These are phyloP conservation scores for Sepioteuthis lessoniana DNA, from an alignment of 2,888 invertebrate genomes.

Conservation along the genomic window DNA sequence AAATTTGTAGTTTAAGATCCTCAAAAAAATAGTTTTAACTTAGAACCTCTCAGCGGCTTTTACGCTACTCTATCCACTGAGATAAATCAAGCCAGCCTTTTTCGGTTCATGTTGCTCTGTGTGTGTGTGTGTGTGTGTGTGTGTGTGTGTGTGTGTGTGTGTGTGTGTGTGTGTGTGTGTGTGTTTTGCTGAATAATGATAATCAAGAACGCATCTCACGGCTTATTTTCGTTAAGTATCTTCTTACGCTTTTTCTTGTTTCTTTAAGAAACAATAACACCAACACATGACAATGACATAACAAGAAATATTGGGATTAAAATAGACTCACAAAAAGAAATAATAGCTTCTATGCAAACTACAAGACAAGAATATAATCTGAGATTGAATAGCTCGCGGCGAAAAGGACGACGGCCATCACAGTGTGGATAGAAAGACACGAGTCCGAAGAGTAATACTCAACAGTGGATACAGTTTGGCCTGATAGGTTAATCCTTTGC, in stretches of 20 bases:
- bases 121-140: background rate
- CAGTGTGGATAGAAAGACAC: background rate
- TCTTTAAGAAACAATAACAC: background rate
- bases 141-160: background rate
- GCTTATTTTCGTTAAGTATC: background rate
- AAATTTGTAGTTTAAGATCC: no score
- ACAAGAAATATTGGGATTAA: conserved; percentile 6
- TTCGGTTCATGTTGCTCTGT: background rate
- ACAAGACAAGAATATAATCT: conserved; percentile 6
- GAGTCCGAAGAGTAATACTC: background rate
- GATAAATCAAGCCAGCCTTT: background rate
- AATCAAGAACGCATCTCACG: background rate
- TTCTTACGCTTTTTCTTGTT: background rate
- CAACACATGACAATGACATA: conserved; percentile 20
- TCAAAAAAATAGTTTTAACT: no score
- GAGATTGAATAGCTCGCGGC: background rate
- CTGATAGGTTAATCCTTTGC: background rate
- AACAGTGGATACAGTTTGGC: conserved; percentile 33
- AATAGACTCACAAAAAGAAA: background rate
- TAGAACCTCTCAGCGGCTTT: no score
- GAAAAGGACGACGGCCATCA: background rate
- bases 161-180: background rate
- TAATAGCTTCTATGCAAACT: background rate
- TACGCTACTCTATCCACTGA: background rate
- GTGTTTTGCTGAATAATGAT: background rate